Evolutionary conservation across 2,888 invertebrate species (phyloP).

Genomic region (Eilema depressum): DNA sequence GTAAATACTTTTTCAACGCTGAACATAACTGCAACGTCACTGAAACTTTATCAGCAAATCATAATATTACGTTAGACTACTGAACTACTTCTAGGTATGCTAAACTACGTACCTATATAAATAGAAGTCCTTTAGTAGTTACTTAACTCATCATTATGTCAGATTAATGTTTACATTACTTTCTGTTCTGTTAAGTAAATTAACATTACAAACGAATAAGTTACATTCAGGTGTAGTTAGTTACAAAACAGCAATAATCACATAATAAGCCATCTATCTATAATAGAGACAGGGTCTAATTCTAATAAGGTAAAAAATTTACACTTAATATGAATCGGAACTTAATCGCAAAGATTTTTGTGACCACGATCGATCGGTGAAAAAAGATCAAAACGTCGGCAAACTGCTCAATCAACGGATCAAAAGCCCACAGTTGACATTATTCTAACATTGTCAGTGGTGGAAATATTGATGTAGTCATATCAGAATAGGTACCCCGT

Average conservation of each 20-base stretch:
- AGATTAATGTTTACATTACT: too few species aligned
- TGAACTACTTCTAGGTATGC: too few species aligned
- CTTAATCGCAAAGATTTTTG: not conserved
- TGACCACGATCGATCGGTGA: not conserved
- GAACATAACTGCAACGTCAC: too few species aligned
- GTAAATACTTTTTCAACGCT: too few species aligned
- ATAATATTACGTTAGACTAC: too few species aligned
- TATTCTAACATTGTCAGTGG: not conserved
- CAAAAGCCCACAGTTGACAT: too few species aligned
- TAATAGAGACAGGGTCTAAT: too few species aligned
- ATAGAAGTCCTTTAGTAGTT: too few species aligned
- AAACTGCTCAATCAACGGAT: too few species aligned
- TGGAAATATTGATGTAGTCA: not conserved
- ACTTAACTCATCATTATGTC: not conserved
- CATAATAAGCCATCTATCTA: not conserved
- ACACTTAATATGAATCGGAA: not conserved
- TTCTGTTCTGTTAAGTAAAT: not conserved
- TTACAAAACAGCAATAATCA: not conserved
- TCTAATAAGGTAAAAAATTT: not conserved
- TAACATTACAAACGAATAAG: not conserved
- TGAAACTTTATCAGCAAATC: too few species aligned
- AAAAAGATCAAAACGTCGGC: not conserved
- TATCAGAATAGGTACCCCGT: too few species aligned
- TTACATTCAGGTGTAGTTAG: constrained; percentile 3
- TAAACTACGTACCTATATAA: too few species aligned